Percentiles rank a stretch among this genome's conserved stretches.
Conservation (phyloP, 2,797 vertebrate genomes). For the Urocyon cinereoargenteus region DNA sequence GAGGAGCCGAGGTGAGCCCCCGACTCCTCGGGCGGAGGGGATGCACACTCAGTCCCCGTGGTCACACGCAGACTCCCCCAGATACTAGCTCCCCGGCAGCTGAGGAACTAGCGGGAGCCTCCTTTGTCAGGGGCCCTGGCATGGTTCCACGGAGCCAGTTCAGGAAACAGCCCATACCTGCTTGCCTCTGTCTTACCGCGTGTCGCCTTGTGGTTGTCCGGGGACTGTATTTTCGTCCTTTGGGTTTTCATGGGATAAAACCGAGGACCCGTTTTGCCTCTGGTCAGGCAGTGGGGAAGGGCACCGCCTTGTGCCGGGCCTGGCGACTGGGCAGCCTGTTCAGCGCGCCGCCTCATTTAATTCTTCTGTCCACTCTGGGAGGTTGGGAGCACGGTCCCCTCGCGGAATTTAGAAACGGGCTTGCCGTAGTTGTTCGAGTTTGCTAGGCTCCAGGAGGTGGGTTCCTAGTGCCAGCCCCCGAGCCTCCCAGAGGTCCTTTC, state of each 20-base stretch:
- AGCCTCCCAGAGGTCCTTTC: not conserved
- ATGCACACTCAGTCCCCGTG: not conserved
- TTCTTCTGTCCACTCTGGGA: not conserved
- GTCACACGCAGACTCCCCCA: not conserved
- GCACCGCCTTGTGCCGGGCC: not conserved
- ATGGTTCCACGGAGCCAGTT: not conserved
- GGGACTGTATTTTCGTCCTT: not conserved
- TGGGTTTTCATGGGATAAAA: not conserved
- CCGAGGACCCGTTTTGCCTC: not conserved
- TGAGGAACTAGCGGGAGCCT: not conserved
- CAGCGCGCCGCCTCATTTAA: fast-evolving
- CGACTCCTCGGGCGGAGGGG: not conserved
- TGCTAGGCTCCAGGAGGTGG: not conserved
- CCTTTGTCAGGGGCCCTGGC: not conserved
- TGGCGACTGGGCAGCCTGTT: fast-evolving
- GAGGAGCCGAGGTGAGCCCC: conserved; percentile 85
- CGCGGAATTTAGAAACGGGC: not conserved
- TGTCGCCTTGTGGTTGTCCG: not conserved
- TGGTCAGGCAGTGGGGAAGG: not conserved
- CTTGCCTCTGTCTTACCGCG: not conserved
- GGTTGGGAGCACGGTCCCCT: fast-evolving
- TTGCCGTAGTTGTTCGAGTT: not conserved
- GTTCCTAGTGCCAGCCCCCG: not conserved
- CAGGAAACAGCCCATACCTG: not conserved
- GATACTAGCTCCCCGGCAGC: not conserved